These are phyloP conservation scores for Keiferia lycopersicella DNA, from an alignment of 2,888 invertebrate genomes.

Conservation along the genomic window DNA sequence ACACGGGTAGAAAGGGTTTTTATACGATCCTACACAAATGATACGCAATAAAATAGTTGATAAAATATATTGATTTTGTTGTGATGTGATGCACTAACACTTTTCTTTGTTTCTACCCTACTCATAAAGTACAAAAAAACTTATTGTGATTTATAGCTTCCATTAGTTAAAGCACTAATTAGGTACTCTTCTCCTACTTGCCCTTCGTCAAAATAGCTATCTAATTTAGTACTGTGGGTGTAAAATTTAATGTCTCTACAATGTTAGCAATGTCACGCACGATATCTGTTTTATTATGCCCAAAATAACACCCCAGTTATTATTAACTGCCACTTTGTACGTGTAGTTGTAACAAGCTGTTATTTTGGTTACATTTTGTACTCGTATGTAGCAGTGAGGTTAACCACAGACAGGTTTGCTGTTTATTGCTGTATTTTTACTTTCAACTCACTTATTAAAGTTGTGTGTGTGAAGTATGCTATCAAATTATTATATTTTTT, in stretches of 20 bases:
- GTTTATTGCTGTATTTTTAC: no score
- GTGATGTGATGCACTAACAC: no score
- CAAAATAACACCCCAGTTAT: constrained; percentile 27
- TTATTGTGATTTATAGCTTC: not conserved
- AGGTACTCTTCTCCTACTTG: not conserved
- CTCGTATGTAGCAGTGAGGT: not conserved
- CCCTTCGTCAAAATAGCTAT: constrained; percentile 15
- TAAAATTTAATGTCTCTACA: constrained; percentile 16
- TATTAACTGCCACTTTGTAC: constrained; percentile 23
- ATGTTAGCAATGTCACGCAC: constrained; percentile 29
- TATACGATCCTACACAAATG: no score
- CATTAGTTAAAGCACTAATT: constrained; percentile 10
- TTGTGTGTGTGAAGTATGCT: no score
- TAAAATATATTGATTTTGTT: no score
- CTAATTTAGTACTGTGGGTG: constrained; percentile 22
- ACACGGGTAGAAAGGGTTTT: no score
- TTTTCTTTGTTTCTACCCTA: no score
- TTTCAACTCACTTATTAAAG: no score
- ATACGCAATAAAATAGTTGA: no score
- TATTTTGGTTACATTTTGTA: constrained; percentile 22
- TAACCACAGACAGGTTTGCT: not conserved
- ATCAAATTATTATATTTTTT: no score
- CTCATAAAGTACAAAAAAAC: not conserved
- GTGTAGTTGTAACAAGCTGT: constrained; percentile 10
- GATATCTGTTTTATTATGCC: constrained; percentile 27